These are phyloP conservation scores for zebrafish (Danio rerio) DNA, from an alignment of 2,113 vertebrate genomes.

Conservation along the genomic window GRCz12tu NC_133183.1:30008501-30009000, in stretches of 20 bases:
- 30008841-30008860: constrained; percentile 59
- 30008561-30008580: constrained; percentile 31
- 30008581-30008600: constrained; percentile 21
- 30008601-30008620: constrained; percentile 37
- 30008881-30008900: constrained; percentile 51
- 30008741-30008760: constrained; percentile 36
- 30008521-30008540: constrained; percentile 34
- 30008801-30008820: constrained; percentile 6
- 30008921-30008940: neutral
- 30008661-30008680: constrained; percentile 56
- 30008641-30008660: constrained; percentile 56
- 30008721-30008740: constrained; percentile 42
- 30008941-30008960: neutral
- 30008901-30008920: neutral
- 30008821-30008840: neutral
- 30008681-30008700: constrained; percentile 44
- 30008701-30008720: constrained; percentile 42
- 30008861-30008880: constrained; percentile 65
- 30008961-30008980: constrained; percentile 7
- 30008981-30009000: constrained; percentile 36
- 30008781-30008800: constrained; percentile 6
- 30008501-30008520: neutral
- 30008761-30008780: neutral
- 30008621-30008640: constrained; percentile 48
- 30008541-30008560: constrained; percentile 21